These are phyloP conservation scores for Hydrochoerus hydrochaeris DNA, from an alignment of 2,113 vertebrate species.

Conservation along the genomic window DNA sequence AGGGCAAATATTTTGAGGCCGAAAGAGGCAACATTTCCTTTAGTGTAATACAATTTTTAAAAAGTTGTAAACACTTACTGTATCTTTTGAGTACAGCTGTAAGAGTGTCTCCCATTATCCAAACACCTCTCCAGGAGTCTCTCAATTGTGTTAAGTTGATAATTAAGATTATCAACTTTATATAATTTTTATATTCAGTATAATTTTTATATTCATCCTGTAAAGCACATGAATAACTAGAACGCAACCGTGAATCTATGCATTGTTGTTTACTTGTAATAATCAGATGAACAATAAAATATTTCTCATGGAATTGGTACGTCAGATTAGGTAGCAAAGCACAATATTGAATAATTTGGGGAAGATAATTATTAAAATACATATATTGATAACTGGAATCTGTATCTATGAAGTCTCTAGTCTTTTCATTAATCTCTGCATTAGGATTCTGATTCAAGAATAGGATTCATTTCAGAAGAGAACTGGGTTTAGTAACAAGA, in stretches of 20 bases:
- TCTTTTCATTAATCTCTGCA: neutral
- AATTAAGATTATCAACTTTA: neutral
- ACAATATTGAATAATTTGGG: neutral
- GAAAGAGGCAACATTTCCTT: neutral
- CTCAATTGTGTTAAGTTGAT: neutral
- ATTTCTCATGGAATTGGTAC: neutral
- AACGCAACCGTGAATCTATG: neutral
- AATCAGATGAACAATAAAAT: slow-evolving; percentile 4
- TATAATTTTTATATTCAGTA: slow-evolving; percentile 35
- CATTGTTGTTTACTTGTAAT: neutral
- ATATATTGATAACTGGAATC: neutral
- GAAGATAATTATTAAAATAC: neutral
- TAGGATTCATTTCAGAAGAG: neutral
- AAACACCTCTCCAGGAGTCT: neutral
- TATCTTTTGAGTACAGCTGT: neutral
- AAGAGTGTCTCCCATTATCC: neutral
- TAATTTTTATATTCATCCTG: slow-evolving; percentile 32
- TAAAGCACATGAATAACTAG: neutral
- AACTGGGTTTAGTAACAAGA: neutral
- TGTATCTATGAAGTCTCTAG: neutral
- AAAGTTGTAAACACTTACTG: neutral
- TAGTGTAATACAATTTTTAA: neutral
- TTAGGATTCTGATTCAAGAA: neutral
- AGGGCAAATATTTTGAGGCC: neutral
- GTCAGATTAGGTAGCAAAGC: neutral